Evolutionary conservation across 2,797 vertebrate genomes (phyloP).

Genomic region (Thunnus albacares): DNA sequence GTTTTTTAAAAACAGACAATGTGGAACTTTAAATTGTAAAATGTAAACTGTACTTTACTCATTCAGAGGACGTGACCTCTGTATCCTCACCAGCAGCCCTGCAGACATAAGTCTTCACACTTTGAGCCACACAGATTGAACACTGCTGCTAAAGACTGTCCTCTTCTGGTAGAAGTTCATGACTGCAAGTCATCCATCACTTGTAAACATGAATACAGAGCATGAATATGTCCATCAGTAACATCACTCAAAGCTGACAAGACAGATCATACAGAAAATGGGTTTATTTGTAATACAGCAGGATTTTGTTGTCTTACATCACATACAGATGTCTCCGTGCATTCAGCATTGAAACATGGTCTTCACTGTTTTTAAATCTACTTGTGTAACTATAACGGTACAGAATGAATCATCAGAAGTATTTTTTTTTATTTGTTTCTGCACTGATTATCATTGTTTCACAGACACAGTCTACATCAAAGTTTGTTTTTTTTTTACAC

Average conservation of each 20-base stretch:
- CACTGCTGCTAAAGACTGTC: constrained; percentile 27
- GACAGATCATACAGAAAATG: constrained; percentile 77
- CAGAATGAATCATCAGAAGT: constrained; percentile 71
- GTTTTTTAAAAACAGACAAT: not conserved
- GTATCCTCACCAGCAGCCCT: no score
- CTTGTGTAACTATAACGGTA: constrained; percentile 78
- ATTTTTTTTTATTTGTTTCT: constrained; percentile 37
- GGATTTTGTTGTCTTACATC: constrained; percentile 69
- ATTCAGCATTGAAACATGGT: constrained; percentile 71
- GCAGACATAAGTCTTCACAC: not conserved
- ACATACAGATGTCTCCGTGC: constrained; percentile 76
- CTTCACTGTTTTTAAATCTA: constrained; percentile 63
- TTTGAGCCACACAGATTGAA: not conserved
- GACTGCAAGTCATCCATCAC: constrained; percentile 6
- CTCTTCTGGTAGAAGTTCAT: constrained; percentile 49
- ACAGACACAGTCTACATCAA: constrained; percentile 79
- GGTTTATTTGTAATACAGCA: constrained; percentile 81
- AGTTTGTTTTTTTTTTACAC: constrained; percentile 52
- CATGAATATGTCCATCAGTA: not conserved
- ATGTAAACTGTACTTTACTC: not conserved
- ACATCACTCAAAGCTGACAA: constrained; percentile 40
- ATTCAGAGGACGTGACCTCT: no score
- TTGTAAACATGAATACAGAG: not conserved
- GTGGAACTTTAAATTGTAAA: not conserved
- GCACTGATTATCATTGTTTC: constrained; percentile 66